Evolutionary conservation across 2,797 vertebrate genomes (phyloP), one percentile per base, ranked within the genome.

Genomic region (Schizopygopsis malacanthus): DNA sequence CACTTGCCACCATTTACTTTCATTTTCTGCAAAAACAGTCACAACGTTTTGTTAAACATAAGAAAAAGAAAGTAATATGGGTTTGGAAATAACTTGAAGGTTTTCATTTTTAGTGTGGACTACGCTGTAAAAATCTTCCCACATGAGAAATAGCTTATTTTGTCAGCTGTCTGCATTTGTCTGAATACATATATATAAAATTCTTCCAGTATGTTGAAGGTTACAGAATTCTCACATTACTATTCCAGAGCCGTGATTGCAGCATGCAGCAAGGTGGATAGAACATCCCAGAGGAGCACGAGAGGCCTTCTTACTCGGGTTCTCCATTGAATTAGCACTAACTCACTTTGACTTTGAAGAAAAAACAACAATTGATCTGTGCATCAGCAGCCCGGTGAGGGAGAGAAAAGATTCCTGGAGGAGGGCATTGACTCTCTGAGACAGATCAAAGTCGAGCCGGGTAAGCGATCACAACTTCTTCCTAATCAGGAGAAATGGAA

Each of bases 261-360:
- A 85, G 79, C 79, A 89, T 84, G 79, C 81, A 65, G 78, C 61
- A 73, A 87, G 84, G 79, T 89, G 70, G 82, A 88, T 76, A 28
- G 61, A 80, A 67, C 75, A 77, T 82, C 70, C 87, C 87, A 77
- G 83, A 84, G 84, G 86, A 85, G 54, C 16, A 15, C 67, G 15
- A 88, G 81, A 82, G 75, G 43, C 82, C 84, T 75, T 88, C 83
- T 87, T 91, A 87, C 89, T 92, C 89, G 86, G 79, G 82, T 86
- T 81, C 83, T 92, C 90, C 81, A 89, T 87, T 89, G 85, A 87
- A 89, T 89, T 89, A 88, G 65, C 81, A 82, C 87, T 89, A 90
- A 88, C 86, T 88, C 67, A 69, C 85, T 88, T 82, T 85, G 88
- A 90, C 88, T 88, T 83, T 89, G 83, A 79, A 85, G 76, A 82